Conservation (phyloP, 2,888 invertebrate genomes). For the Folsomia manolachei region DNA sequence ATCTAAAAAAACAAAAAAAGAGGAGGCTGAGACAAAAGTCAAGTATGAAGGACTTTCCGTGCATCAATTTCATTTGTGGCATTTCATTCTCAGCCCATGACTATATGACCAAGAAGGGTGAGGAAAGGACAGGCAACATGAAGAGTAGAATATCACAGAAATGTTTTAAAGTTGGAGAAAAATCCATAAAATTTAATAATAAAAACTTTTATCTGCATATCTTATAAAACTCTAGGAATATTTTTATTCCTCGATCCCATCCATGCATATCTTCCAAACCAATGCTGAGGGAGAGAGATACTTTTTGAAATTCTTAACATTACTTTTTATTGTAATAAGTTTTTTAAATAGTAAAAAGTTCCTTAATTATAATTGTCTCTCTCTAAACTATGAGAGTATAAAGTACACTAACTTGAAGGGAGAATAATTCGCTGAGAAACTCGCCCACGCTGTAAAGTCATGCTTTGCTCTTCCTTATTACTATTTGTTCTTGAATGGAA, state of each 20-base stretch:
- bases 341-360: constrained; percentile 46
- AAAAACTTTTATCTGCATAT: constrained; percentile 42
- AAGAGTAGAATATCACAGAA: constrained; percentile 30
- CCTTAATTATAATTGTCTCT: constrained; percentile 47
- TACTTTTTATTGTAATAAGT: constrained; percentile 47
- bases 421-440: constrained; percentile 5
- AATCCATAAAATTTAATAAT: constrained; percentile 44
- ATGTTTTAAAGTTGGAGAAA: constrained; percentile 35
- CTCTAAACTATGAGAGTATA: constrained; percentile 30
- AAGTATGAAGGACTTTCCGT: no score
- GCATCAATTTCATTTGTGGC: not conserved
- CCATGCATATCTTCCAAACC: constrained; percentile 33
- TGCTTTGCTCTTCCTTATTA: not conserved
- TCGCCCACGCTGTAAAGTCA: no score
- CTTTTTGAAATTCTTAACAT: constrained; percentile 44
- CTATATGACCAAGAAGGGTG: not conserved
- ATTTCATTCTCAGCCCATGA: no score
- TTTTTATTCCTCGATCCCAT: constrained; percentile 30
- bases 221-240: constrained; percentile 31
- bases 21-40: not conserved
- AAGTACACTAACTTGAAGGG: constrained; percentile 8
- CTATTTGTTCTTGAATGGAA: no score
- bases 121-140: not conserved
- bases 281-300: constrained; percentile 36
- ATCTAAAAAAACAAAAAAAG: not conserved